phyloP scores from a whole-genome alignment of 1,140 invertebrate genomes.

The Apis laboriosa region DNA sequence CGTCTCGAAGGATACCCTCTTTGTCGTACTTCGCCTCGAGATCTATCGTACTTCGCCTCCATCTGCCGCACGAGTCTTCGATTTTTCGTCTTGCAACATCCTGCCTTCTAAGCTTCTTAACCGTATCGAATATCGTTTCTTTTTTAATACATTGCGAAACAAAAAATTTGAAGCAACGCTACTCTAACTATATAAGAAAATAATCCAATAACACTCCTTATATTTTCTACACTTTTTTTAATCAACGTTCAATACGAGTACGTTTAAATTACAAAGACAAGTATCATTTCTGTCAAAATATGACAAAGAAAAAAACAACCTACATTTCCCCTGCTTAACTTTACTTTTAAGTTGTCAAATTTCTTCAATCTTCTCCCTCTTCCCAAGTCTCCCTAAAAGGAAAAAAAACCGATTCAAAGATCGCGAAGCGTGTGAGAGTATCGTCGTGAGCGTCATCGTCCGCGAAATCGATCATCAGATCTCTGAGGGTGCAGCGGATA shows the following conservation, averaged over 20 bases:
- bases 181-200: not conserved
- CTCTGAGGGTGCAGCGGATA: constrained; percentile 5
- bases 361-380: no score
- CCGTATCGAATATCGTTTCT: not conserved
- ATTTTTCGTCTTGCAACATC: not conserved
- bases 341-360: no score
- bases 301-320: no score
- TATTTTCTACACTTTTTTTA: no score
- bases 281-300: no score
- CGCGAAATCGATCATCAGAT: constrained; percentile 38
- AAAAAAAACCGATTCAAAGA: no score
- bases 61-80: not conserved
- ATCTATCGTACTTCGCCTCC: constrained; percentile 1
- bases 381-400: not conserved
- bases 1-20: constrained; percentile 46
- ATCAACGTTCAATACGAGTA: no score
- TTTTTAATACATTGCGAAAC: not conserved
- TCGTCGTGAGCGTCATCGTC: not conserved
- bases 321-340: no score
- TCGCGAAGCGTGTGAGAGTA: no score
- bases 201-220: not conserved
- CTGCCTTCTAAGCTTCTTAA: not conserved
- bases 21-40: not conserved
- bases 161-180: not conserved
- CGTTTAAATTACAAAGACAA: no score